Evolutionary conservation across 2,888 invertebrate genomes (phyloP), one percentile per base, ranked within the genome.

Genomic region (Hypena proboscidalis): DNA sequence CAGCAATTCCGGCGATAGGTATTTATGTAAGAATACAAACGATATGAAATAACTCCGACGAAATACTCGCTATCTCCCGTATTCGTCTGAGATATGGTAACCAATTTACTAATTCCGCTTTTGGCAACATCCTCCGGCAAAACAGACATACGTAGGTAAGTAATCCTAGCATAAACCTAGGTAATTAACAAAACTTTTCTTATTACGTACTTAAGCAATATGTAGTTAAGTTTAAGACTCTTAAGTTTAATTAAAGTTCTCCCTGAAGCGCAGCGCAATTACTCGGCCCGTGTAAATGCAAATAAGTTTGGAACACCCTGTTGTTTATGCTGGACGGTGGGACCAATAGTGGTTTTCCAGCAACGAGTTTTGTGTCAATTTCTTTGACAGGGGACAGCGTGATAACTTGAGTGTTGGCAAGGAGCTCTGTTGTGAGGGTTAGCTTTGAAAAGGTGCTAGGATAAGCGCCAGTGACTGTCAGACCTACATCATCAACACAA

Each of bases 261-360:
- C 88, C 89, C 88, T 71, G 83, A 85, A 86, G 87, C 85, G 78
- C 85, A 82, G 72, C 81, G 86, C 87, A 89, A 86, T 89, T 89
- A 89, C 86, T 85, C 77, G 85, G 85, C 77, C 83, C 86, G 83
- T 87, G 89, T 88, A 87, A 86, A 88, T 90, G 90, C 87, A 89
- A 89, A 88, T 88, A 87, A 85, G 86, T 88, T 87, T 76, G 74
- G 78, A 82, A 77, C 81, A 78, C 74, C 74, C 77, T 68, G 79
- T 82, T 84, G 83, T 86, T 88, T 85, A 83, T 83, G 73, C 74
- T 67, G 77, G 74, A 75, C 77, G 64, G 71, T 74, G 70, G 61
- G 70, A 58, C 69, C 62, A 58, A 47, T 45, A 40, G 51, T 32
- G 49, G 67, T 72, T 68, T 81, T 61, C 56, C 65, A 68, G 22